Percentiles rank a stretch among this genome's conserved stretches.
Conservation (phyloP, 2,797 vertebrate genomes). For the Tenualosa thibaudeaui region DNA sequence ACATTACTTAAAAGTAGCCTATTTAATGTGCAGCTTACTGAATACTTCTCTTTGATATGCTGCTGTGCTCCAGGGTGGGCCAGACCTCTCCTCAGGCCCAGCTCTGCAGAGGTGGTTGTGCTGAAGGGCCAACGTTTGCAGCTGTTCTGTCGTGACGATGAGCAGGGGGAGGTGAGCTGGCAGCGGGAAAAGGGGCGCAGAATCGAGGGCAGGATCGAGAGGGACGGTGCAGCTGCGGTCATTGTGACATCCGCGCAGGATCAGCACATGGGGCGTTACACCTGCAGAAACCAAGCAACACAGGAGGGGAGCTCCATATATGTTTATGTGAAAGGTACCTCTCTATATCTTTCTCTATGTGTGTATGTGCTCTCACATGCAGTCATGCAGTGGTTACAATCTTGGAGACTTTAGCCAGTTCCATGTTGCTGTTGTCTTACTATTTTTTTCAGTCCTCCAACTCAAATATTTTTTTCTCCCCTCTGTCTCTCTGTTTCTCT, state of each 20-base stretch:
- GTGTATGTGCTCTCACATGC: not conserved
- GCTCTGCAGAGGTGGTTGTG: constrained; percentile 73
- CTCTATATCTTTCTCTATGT: constrained; percentile 20
- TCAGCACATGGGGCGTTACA: constrained; percentile 82
- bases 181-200: constrained; percentile 70
- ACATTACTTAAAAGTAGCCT: not conserved
- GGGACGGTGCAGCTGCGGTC: constrained; percentile 55
- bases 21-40: too few relatives aligned
- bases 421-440: not conserved
- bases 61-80: constrained; percentile 61
- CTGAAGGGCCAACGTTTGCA: constrained; percentile 75
- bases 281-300: constrained; percentile 76
- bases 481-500: not conserved
- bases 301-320: constrained; percentile 80
- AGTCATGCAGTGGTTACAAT: not conserved
- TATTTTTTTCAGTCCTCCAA: not conserved
- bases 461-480: not conserved
- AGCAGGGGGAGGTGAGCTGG: constrained; percentile 75
- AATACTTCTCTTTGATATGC: not conserved
- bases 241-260: constrained; percentile 62
- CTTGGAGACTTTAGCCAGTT: not conserved
- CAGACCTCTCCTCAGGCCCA: constrained; percentile 73
- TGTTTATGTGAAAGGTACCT: constrained; percentile 89
- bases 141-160: constrained; percentile 74
- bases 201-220: constrained; percentile 66